Base-by-base conservation (phyloP, 2,113 vertebrate genomes). In the Columbina picui region DNA sequence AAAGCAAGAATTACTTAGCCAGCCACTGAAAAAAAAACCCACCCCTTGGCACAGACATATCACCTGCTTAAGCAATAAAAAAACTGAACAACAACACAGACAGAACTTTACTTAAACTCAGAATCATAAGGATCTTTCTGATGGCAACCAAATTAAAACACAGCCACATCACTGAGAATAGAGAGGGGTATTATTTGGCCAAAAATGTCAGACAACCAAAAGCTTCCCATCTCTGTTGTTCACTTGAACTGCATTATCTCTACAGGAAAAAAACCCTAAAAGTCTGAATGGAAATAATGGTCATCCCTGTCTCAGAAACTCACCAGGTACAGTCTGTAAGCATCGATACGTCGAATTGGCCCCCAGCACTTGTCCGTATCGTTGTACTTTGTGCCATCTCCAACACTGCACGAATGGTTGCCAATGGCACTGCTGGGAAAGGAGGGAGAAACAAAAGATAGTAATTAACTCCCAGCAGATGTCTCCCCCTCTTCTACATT, bases 331-430 rank as follows among this genome's bases (percentile, higher is more conserved):
- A 99, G 98, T n/a, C 98, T 98, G 98, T 99, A 99, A 18, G 99
- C 99, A 55, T 99, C 99, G 81, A 98, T 98, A 22, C 99, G 97
- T 5, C 98, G 98, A 82, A 99, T 98, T 1, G 98, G 96, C 7
- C 99, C 99, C 99, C 99, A 99, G 98, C 99, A 99, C 8, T 88
- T 95, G 50, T 99, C 99, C 0, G 99, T 99, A 77, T 99, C 99
- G 0, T 99, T 99, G 97, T 99, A 98, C 95, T 98, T 99, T 74
- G 98, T 92, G 75, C 98, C 95, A 19, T 97, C 97, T 79, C 98
- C 99, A 52, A 98, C 97, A 2, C 97, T 98, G 86, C 99, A 99
- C 27, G 99, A 99, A 94, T 99, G 98, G 65, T 99, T 99, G 82
- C 98, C 98, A 39, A 92, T 92, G 69, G 92, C 79, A 86, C 96